Conservation (phyloP, 2,888 invertebrate species). For the Mythimna lalbum region DNA sequence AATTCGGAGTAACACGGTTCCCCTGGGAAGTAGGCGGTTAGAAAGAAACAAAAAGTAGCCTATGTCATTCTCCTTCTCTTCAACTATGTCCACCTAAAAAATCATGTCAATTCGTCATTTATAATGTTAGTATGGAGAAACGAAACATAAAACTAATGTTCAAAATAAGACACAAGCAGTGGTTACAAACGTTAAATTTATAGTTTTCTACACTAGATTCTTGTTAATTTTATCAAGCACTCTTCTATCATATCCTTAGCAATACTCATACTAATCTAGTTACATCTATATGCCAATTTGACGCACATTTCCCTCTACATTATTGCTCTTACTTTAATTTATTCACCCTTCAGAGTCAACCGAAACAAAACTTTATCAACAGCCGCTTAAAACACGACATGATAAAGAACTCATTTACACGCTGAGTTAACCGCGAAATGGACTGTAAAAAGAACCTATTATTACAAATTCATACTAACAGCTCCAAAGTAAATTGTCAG, state of each 20-base stretch:
- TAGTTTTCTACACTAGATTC: not conserved
- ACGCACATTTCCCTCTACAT: conserved; percentile 49
- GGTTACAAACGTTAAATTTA: not conserved
- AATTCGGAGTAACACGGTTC: no score
- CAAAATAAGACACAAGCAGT: no score
- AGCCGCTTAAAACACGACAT: conserved; percentile 82
- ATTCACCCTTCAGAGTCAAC: conserved; percentile 82
- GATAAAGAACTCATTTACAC: conserved; percentile 90
- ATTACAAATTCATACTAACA: conserved; percentile 64
- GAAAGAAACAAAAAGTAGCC: no score
- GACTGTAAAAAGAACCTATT: conserved; percentile 81
- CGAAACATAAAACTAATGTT: no score
- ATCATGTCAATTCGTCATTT: no score
- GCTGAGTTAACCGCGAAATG: conserved; percentile 88
- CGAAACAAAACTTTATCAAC: conserved; percentile 81
- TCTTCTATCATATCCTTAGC: not conserved
- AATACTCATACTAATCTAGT: conserved; percentile 40
- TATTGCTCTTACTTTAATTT: conserved; percentile 76
- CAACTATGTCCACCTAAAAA: no score
- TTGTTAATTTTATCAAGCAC: conserved; percentile 2
- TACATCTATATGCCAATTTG: conserved; percentile 55
- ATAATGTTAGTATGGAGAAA: no score
- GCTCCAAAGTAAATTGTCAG: conserved; percentile 24
- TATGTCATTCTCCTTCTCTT: no score
- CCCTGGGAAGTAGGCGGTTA: no score